phyloP scores from a whole-genome alignment of 2,797 vertebrate species.

The Bradypodion ventrale region DNA sequence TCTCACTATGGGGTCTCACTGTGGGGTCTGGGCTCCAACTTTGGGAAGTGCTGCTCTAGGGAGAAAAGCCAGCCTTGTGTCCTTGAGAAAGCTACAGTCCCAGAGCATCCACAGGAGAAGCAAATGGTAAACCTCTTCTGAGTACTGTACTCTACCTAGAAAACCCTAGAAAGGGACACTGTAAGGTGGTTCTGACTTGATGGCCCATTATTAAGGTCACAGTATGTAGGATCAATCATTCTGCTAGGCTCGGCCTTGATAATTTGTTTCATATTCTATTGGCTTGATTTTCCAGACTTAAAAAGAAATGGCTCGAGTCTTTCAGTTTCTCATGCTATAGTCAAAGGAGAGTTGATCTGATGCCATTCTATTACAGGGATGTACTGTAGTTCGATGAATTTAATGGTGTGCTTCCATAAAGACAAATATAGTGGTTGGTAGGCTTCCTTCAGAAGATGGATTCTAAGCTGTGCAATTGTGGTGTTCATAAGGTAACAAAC shows the following conservation, averaged over 20 bases:
- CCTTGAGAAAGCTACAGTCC: too few species aligned
- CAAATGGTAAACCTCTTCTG: too few species aligned
- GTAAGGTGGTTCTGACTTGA: too few species aligned
- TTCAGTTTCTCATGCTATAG: background rate
- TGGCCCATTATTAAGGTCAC: too few species aligned
- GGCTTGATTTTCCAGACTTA: background rate
- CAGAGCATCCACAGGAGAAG: too few species aligned
- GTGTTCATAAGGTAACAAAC: background rate
- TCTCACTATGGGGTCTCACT: too few species aligned
- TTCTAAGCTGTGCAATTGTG: background rate
- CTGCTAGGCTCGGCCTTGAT: background rate
- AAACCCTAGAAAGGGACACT: too few species aligned
- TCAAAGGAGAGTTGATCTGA: background rate
- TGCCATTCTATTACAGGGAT: background rate
- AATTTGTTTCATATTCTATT: background rate
- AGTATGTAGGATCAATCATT: background rate
- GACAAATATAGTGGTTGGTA: background rate
- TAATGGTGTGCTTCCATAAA: background rate
- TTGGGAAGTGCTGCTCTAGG: too few species aligned
- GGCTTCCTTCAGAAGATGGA: background rate
- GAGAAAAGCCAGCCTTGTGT: too few species aligned
- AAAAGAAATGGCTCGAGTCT: background rate
- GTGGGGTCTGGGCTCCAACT: too few species aligned
- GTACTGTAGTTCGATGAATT: background rate
- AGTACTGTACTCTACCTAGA: too few species aligned